A percentile compares a stretch with the other conserved stretches of the same genome.
Conservation (phyloP, 1,140 invertebrate genomes). For the Heliconius himera region DNA sequence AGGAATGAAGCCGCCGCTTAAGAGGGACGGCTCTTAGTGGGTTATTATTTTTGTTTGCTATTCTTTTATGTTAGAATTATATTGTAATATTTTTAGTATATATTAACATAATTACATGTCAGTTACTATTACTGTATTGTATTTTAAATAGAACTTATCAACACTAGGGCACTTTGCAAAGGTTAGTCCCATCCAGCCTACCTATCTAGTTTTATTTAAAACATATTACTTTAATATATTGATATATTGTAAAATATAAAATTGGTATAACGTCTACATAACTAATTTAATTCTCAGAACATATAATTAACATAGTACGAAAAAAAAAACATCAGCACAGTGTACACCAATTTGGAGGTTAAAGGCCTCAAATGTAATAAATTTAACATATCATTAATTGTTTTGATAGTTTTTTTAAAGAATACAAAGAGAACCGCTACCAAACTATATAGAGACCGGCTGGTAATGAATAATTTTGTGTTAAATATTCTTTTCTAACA, state of each 20-base stretch:
- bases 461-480: conserved; percentile 62
- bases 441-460: conserved; percentile 46
- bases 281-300: not conserved
- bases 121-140: not conserved
- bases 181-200: too few relatives aligned
- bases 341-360: conserved; percentile 25
- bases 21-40: conserved; percentile 49
- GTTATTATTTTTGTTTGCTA: conserved; percentile 53
- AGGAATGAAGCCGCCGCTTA: conserved; percentile 60
- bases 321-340: conserved; percentile 22
- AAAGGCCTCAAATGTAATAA: conserved; percentile 39
- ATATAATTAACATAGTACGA: not conserved
- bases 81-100: conserved; percentile 32
- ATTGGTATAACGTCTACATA: not conserved
- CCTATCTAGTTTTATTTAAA: not conserved
- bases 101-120: not conserved
- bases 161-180: too few relatives aligned
- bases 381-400: conserved; percentile 43
- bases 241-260: not conserved
- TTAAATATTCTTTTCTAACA: conserved; percentile 40
- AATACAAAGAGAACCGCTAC: conserved; percentile 42
- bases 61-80: conserved; percentile 46
- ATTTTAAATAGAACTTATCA: not conserved
- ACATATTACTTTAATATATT: not conserved
- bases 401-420: conserved; percentile 44